Percentiles rank a stretch among this genome's conserved stretches.
Evolutionary conservation across 2,888 invertebrate genomes (phyloP).

Genomic region (Netelia melanura): DNA sequence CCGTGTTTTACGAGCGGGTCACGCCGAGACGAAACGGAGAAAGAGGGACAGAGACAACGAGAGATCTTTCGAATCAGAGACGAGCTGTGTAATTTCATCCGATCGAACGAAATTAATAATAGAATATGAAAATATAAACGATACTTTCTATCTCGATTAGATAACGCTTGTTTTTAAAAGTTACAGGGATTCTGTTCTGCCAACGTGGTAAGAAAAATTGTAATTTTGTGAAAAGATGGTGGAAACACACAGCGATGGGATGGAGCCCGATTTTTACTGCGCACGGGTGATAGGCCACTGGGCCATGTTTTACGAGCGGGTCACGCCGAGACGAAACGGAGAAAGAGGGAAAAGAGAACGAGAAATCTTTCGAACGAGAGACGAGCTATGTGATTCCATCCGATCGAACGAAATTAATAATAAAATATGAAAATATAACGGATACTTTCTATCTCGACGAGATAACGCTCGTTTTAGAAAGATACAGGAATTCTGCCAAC

Average conservation of each 20-base stretch:
- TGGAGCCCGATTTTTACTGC: not conserved
- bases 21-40: constrained; percentile 16
- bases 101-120: too few relatives aligned
- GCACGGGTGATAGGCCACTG: constrained; percentile 2
- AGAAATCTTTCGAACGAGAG: not conserved
- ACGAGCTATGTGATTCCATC: not conserved
- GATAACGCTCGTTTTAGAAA: too few relatives aligned
- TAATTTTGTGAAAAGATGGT: not conserved
- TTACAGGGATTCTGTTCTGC: too few relatives aligned
- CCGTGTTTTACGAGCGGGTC: constrained; percentile 52
- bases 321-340: constrained; percentile 31
- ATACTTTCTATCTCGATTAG: too few relatives aligned
- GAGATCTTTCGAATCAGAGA: not conserved
- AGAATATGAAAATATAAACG: too few relatives aligned
- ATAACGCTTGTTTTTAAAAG: too few relatives aligned
- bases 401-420: too few relatives aligned
- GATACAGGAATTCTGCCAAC: too few relatives aligned
- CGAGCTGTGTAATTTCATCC: not conserved
- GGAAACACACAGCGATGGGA: not conserved
- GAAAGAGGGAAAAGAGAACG: too few relatives aligned
- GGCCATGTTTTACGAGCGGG: constrained; percentile 47
- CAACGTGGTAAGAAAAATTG: not conserved
- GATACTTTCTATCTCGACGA: too few relatives aligned
- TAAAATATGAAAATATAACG: too few relatives aligned
- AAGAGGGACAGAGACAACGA: not conserved